Percentiles rank a stretch among this genome's conserved stretches.
phyloP scores from a whole-genome alignment of 2,113 vertebrate genomes.

The Lagopus leucura region DNA sequence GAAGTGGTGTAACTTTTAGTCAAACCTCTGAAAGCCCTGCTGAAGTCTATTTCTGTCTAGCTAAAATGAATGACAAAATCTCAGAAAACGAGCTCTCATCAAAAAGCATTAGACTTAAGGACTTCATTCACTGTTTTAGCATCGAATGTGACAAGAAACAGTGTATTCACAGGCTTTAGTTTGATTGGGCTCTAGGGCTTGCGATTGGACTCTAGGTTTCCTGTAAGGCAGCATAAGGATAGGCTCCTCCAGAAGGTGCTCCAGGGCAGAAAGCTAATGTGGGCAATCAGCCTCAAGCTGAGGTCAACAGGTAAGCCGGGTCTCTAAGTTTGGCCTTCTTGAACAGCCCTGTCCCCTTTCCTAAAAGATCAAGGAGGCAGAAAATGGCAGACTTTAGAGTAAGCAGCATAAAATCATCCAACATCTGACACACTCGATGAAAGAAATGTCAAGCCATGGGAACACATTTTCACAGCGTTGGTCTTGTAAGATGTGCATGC shows the following conservation, averaged over 20 bases:
- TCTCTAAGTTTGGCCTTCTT: not conserved
- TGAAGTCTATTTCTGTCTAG: not conserved
- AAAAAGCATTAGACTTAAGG: not conserved
- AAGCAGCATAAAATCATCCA: not conserved
- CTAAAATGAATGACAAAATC: not conserved
- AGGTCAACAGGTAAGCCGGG: not conserved
- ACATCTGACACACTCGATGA: not conserved
- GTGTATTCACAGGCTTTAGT: not conserved
- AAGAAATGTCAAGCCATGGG: not conserved
- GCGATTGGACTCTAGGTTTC: not conserved
- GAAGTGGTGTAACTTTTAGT: not conserved
- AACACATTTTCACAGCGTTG: not conserved
- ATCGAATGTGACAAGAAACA: not conserved
- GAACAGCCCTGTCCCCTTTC: not conserved
- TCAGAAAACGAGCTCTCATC: not conserved
- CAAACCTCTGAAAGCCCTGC: not conserved
- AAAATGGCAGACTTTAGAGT: not conserved
- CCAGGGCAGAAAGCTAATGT: not conserved
- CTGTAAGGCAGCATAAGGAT: not conserved
- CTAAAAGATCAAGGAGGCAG: not conserved
- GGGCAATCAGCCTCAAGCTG: not conserved
- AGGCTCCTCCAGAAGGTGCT: not conserved
- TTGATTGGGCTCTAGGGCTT: not conserved
- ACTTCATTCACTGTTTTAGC: not conserved
- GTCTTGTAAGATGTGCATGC: conserved; percentile 3